These are phyloP conservation scores for Graptemys geographica DNA, from an alignment of 2,797 vertebrate genomes.

Conservation along the genomic window DNA sequence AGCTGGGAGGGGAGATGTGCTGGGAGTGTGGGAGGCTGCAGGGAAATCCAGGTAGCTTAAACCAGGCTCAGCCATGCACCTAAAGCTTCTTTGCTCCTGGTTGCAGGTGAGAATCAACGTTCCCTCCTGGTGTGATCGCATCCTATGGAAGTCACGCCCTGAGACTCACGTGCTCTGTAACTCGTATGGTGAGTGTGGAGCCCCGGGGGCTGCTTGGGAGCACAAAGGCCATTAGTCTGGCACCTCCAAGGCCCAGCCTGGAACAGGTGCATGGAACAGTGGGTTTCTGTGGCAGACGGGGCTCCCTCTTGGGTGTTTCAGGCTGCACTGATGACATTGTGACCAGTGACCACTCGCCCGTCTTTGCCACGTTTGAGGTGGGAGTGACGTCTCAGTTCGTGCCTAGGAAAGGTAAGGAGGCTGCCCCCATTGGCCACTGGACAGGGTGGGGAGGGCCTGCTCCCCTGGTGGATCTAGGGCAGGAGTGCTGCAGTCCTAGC, in stretches of 20 bases:
- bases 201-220: no score
- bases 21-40: neutral
- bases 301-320: neutral
- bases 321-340: slow-evolving; percentile 91
- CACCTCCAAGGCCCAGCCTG: neutral
- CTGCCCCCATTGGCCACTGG: neutral
- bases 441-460: neutral
- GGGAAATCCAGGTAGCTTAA: neutral
- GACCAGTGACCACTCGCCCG: slow-evolving; percentile 95
- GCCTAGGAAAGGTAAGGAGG: slow-evolving; percentile 91
- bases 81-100: fast-evolving
- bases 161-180: slow-evolving; percentile 96
- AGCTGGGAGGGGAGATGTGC: neutral
- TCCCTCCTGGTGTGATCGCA: slow-evolving; percentile 95
- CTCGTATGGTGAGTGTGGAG: slow-evolving; percentile 88
- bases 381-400: slow-evolving; percentile 97
- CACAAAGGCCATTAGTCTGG: neutral
- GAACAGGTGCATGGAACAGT: neutral
- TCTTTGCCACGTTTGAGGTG: slow-evolving; percentile 95
- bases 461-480: neutral
- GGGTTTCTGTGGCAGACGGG: fast-evolving
- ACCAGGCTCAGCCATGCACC: fast-evolving
- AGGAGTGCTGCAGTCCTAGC: neutral
- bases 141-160: slow-evolving; percentile 96
- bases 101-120: slow-evolving; percentile 92